Evolutionary conservation across 2,113 vertebrate species (phyloP), one percentile per base, ranked within the genome.

Genomic region (Corythornis cristatus): DNA sequence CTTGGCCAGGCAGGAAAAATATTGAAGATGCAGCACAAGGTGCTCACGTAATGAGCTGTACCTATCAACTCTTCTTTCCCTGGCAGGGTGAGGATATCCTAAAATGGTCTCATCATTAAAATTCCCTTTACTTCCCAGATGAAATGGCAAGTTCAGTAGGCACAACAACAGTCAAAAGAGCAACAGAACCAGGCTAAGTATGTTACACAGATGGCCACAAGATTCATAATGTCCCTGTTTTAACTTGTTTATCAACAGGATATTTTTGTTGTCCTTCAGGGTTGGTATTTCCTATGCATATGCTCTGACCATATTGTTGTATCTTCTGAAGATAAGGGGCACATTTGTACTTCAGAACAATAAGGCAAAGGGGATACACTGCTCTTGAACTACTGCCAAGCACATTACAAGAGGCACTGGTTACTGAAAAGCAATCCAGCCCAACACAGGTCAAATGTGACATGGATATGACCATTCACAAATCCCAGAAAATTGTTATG

Each of bases 321-420:
- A 35, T 40, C 45, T 75, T 37, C 72, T 33, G 37, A 9, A 82
- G 74, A 7, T 33, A 72, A 73, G 29, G 11, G 10, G 33, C 29
- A 65, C 5, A 5, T 45, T 65, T 75, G 45, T n/a, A n/a, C n/a
- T 57, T 56, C 15, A 53, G 23, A 57, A 22, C 0, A 0, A 54
- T 42, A 29, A 72, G 25, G 35, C 71, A 79, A 87, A 66, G 28
- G 45, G 20, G 15, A 61, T 29, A 20, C 6, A 6, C 2, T 23
- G n/a, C 23, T 77, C 53, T 37, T 12, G 48, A 86, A 14, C 8
- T 8, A 87, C 42, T 28, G 37, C 28, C 54, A 87, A 58, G 17
- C 15, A 79, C 60, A 86, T 64, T 31, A 40, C 68, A 65, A 64
- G 53, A 65, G 29, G 33, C 8, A 91, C 5, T 61, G 17, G 45